Evolutionary conservation across 2,797 vertebrate species (phyloP).

Genomic region (Silurus lanzhouensis): DNA sequence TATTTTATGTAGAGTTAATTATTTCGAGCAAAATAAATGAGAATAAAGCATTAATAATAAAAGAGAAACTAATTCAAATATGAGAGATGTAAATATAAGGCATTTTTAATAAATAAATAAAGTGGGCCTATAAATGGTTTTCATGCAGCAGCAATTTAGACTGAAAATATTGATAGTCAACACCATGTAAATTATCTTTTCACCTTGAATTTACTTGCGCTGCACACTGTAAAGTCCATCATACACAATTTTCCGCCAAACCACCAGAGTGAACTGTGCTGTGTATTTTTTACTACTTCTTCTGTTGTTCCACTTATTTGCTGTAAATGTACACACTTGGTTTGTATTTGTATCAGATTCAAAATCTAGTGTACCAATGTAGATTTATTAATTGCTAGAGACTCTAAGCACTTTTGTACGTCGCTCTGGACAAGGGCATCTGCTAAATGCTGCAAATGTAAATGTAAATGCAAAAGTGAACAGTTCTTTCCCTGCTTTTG

Average conservation of each 20-base stretch:
- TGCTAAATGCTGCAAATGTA: too few species aligned
- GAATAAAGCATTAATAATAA: too few species aligned
- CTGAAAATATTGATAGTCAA: too few species aligned
- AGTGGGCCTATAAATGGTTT: background rate
- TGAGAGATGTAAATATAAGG: background rate
- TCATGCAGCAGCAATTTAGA: too few species aligned
- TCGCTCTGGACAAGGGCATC: too few species aligned
- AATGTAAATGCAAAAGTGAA: too few species aligned
- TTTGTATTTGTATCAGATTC: background rate
- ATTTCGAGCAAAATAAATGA: background rate
- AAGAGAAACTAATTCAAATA: background rate
- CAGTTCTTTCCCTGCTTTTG: background rate
- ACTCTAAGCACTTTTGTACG: too few species aligned
- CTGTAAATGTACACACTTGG: background rate
- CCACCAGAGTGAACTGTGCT: background rate
- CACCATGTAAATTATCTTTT: too few species aligned
- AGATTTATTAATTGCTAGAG: too few species aligned
- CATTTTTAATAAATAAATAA: background rate
- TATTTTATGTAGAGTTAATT: background rate
- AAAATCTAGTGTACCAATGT: too few species aligned
- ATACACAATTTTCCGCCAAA: background rate
- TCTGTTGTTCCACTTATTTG: background rate
- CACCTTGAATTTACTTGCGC: too few species aligned
- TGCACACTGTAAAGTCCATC: background rate
- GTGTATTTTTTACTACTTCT: background rate